Percentiles rank a stretch among this genome's conserved stretches.
phyloP scores from a whole-genome alignment of 2,888 invertebrate genomes.

The Lasioglossum malachurum region DNA sequence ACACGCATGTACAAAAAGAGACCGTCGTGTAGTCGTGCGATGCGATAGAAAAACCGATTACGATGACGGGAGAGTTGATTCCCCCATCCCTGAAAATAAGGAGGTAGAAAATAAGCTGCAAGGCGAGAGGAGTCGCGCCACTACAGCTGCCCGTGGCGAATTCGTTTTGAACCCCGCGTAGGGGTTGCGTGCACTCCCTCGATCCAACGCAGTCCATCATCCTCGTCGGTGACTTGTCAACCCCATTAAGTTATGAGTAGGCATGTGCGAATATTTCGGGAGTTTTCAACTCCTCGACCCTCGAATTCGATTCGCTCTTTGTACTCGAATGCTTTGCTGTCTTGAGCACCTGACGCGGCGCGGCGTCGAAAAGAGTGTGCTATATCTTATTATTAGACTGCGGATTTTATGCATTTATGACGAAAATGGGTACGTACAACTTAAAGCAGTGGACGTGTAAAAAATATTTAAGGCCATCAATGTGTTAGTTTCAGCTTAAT shows the following conservation, averaged over 20 bases:
- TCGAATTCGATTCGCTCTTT: slow-evolving; percentile 30
- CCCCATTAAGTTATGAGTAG: slow-evolving; percentile 64
- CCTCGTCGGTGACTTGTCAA: slow-evolving; percentile 70
- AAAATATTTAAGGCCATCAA: too few species aligned
- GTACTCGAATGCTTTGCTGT: background rate
- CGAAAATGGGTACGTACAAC: too few species aligned
- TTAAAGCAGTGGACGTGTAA: too few species aligned
- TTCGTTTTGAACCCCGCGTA: slow-evolving; percentile 71
- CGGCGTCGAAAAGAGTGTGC: background rate
- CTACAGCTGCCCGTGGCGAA: slow-evolving; percentile 84
- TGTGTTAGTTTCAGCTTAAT: too few species aligned
- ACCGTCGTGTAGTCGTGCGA: slow-evolving; percentile 29
- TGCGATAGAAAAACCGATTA: slow-evolving; percentile 58
- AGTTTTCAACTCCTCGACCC: slow-evolving; percentile 36
- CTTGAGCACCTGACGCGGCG: slow-evolving; percentile 4
- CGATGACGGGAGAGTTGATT: slow-evolving; percentile 49
- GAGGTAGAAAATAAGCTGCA: slow-evolving; percentile 55
- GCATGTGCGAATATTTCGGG: slow-evolving; percentile 50
- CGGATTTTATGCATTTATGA: too few species aligned
- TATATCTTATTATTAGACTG: background rate
- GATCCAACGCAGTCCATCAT: slow-evolving; percentile 68
- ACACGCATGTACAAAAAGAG: slow-evolving; percentile 57
- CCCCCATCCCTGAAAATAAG: slow-evolving; percentile 51
- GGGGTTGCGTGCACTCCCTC: slow-evolving; percentile 70
- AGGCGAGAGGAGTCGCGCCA: slow-evolving; percentile 62